These are phyloP conservation scores for Procavia capensis DNA, from an alignment of 2,113 vertebrate species.

Conservation along the genomic window DNA sequence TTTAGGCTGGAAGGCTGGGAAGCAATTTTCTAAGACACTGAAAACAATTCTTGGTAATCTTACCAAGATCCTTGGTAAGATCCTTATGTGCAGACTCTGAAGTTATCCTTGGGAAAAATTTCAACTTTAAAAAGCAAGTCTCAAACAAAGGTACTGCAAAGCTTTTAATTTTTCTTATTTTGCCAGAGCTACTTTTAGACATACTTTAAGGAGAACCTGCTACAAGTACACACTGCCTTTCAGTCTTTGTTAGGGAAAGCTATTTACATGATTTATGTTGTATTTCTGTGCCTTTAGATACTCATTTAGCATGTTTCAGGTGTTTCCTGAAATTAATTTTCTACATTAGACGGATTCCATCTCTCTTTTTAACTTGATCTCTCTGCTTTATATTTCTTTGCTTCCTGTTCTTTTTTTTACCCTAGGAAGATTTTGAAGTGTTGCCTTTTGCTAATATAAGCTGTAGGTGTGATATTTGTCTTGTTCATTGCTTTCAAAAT, in stretches of 20 bases:
- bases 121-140: slow-evolving; percentile 4
- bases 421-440: slow-evolving; percentile 44
- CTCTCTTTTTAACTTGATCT: neutral
- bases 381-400: slow-evolving; percentile 23
- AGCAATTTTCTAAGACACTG: slow-evolving; percentile 18
- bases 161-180: slow-evolving; percentile 46
- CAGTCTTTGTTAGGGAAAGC: neutral
- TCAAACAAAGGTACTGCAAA: slow-evolving; percentile 21
- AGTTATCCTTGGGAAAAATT: slow-evolving; percentile 48
- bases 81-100: neutral
- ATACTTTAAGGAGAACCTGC: slow-evolving; percentile 46
- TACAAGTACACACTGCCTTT: neutral
- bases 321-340: slow-evolving; percentile 43
- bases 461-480: slow-evolving; percentile 28
- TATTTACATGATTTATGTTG: slow-evolving; percentile 7
- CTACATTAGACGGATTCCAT: slow-evolving; percentile 4
- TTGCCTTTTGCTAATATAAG: slow-evolving; percentile 47
- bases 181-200: neutral
- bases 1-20: slow-evolving; percentile 4
- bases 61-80: too few relatives aligned
- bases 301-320: slow-evolving; percentile 28
- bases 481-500: slow-evolving; percentile 1
- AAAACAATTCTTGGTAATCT: slow-evolving; percentile 33
- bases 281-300: neutral
- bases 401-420: slow-evolving; percentile 25